Conservation (phyloP, 2,888 invertebrate genomes). For the Drosophila koepferae region DNA sequence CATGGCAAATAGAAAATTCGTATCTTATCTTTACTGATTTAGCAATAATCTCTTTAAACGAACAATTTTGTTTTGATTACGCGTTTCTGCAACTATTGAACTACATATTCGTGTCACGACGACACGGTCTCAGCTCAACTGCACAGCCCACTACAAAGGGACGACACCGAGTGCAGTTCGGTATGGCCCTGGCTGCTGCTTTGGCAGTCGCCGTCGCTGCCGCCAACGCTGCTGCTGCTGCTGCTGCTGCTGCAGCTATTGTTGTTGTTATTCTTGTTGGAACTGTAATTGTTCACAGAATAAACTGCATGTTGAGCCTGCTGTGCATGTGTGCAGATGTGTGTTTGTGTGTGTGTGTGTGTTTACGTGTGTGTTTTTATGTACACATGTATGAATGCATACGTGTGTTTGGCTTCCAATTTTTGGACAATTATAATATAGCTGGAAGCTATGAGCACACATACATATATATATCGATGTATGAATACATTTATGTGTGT, state of each 20-base stretch:
- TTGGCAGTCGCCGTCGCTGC: constrained; percentile 2
- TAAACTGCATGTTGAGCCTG: constrained; percentile 45
- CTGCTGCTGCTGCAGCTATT: constrained; percentile 4
- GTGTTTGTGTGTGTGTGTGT: background rate
- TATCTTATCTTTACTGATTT: constrained; percentile 6
- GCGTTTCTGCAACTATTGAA: background rate
- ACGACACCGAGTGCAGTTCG: constrained; percentile 5
- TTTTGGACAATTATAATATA: constrained; percentile 54
- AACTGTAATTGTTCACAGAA: constrained; percentile 47
- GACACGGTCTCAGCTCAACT: background rate
- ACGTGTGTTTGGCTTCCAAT: constrained; percentile 32
- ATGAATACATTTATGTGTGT: background rate
- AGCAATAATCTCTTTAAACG: background rate
- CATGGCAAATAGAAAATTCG: constrained; percentile 1
- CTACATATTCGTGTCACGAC: constrained; percentile 6
- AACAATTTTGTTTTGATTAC: background rate
- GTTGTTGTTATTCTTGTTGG: constrained; percentile 20
- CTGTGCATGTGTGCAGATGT: constrained; percentile 2
- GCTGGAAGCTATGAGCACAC: constrained; percentile 29
- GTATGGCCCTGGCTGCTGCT: constrained; percentile 10
- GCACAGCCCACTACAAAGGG: constrained; percentile 3
- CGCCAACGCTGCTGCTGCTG: constrained; percentile 4
- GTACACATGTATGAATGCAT: constrained; percentile 7
- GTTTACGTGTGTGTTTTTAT: constrained; percentile 2
- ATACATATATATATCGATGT: background rate